phyloP scores from a whole-genome alignment of 2,113 vertebrate species.

The Phalacrocorax pelagicus region DNA sequence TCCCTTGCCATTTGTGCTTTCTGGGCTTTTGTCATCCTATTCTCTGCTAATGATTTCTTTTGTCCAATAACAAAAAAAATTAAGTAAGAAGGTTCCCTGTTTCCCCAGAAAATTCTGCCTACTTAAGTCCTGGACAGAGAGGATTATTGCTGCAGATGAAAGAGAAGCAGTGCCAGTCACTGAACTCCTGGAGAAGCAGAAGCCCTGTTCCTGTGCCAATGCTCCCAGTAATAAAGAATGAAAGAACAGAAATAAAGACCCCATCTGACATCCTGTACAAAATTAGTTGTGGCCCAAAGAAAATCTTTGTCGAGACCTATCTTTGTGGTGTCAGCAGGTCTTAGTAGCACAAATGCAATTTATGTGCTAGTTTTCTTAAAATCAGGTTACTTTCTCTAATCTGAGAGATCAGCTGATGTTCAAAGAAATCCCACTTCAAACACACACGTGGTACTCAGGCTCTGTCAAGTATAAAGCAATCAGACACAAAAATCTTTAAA shows the following conservation, averaged over 20 bases:
- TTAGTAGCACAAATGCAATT: not conserved
- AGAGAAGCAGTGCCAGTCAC: not conserved
- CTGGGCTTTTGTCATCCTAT: not conserved
- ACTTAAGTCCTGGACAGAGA: not conserved
- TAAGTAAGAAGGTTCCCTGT: not conserved
- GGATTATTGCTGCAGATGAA: not conserved
- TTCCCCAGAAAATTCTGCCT: not conserved
- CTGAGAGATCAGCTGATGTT: not conserved
- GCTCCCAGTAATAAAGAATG: not conserved
- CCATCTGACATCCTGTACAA: not conserved
- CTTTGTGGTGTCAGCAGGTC: not conserved
- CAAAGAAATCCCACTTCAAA: constrained; percentile 55
- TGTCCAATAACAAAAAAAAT: not conserved
- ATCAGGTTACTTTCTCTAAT: constrained; percentile 30
- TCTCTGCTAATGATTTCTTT: not conserved
- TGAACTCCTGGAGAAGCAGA: not conserved
- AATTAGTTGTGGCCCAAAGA: constrained; percentile 24
- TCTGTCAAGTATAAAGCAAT: constrained; percentile 25
- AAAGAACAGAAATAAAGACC: constrained; percentile 28
- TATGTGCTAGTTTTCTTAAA: constrained; percentile 39
- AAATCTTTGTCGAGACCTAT: constrained; percentile 25
- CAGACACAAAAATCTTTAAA: constrained; percentile 5
- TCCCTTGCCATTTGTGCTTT: not conserved
- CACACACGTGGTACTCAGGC: not conserved
- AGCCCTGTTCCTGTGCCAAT: not conserved